These are phyloP conservation scores for Botia almorhae DNA, from an alignment of 2,797 vertebrate species.

Conservation along the genomic window DNA sequence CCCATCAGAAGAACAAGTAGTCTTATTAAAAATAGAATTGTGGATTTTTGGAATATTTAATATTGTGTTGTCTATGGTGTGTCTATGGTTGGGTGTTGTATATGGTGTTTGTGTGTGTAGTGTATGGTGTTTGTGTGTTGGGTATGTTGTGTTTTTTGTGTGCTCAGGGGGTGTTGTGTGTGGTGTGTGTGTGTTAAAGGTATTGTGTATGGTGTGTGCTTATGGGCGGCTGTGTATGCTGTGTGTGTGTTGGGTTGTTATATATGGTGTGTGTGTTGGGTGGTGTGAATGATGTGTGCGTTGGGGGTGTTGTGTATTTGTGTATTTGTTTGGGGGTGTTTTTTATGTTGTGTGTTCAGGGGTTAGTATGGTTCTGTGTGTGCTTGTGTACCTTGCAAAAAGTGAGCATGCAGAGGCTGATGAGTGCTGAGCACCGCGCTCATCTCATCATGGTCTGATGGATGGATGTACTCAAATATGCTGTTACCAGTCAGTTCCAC, in stretches of 20 bases:
- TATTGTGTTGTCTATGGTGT: not conserved
- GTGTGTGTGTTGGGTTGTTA: not conserved
- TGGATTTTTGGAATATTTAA: too few species aligned
- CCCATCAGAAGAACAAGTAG: not conserved
- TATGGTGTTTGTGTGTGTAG: not conserved
- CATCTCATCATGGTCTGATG: slow-evolving; percentile 95
- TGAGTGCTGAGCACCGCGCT: slow-evolving; percentile 88
- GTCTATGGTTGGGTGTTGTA: not conserved
- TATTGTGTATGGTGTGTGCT: not conserved
- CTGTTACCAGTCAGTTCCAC: slow-evolving; percentile 97
- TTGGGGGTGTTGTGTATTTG: too few species aligned
- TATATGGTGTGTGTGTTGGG: too few species aligned
- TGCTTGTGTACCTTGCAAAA: slow-evolving; percentile 83
- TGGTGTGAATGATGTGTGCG: too few species aligned
- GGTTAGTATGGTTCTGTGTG: too few species aligned
- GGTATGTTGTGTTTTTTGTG: not conserved
- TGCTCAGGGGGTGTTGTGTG: not conserved
- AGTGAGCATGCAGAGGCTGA: slow-evolving; percentile 84
- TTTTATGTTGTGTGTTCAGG: too few species aligned
- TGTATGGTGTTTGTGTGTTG: too few species aligned
- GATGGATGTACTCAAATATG: slow-evolving; percentile 96
- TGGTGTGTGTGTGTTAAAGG: not conserved
- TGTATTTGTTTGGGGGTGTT: too few species aligned
- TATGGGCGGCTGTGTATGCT: not conserved
- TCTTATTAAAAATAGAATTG: too few species aligned